phyloP scores from a whole-genome alignment of 2,888 invertebrate genomes.

The Amblyjoppa fuscipennis region DNA sequence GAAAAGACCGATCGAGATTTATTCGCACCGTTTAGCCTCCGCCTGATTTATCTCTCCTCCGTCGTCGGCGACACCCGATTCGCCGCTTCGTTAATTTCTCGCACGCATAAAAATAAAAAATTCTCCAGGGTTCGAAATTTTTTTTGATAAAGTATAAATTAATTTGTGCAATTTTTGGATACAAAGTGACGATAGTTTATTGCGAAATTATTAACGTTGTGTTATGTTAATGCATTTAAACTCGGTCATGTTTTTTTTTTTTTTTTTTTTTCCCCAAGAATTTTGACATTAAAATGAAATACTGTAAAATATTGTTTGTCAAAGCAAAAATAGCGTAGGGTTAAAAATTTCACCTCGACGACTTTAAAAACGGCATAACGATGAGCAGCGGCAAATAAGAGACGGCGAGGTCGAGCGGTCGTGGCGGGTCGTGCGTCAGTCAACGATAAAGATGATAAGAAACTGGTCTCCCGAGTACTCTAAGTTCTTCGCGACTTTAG shows the following conservation, averaged over 20 bases:
- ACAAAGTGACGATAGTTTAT: no score
- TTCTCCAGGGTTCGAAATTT: no score
- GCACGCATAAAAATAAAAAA: background rate
- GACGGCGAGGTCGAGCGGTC: slow-evolving; percentile 53
- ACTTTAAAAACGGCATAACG: background rate
- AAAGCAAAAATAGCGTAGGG: no score
- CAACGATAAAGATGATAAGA: slow-evolving; percentile 62
- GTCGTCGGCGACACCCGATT: slow-evolving; percentile 13
- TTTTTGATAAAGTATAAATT: no score
- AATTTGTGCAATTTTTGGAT: no score
- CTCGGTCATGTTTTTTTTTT: no score
- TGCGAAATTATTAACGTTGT: no score
- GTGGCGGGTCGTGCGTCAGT: slow-evolving; percentile 56
- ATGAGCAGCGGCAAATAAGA: slow-evolving; percentile 33
- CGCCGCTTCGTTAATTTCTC: background rate
- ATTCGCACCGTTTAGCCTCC: slow-evolving; percentile 17
- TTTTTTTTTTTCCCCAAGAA: no score
- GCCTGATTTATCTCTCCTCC: slow-evolving; percentile 47
- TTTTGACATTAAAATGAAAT: no score
- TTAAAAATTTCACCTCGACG: background rate
- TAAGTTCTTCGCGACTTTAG: slow-evolving; percentile 19
- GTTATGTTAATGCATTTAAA: no score
- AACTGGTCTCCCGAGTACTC: slow-evolving; percentile 36
- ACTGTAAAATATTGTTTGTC: no score
- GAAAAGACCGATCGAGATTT: slow-evolving; percentile 25